Percentiles rank a stretch among this genome's conserved stretches.
These are phyloP conservation scores for Tragulus kanchil DNA, from an alignment of 2,113 vertebrate genomes.

Conservation along the genomic window DNA sequence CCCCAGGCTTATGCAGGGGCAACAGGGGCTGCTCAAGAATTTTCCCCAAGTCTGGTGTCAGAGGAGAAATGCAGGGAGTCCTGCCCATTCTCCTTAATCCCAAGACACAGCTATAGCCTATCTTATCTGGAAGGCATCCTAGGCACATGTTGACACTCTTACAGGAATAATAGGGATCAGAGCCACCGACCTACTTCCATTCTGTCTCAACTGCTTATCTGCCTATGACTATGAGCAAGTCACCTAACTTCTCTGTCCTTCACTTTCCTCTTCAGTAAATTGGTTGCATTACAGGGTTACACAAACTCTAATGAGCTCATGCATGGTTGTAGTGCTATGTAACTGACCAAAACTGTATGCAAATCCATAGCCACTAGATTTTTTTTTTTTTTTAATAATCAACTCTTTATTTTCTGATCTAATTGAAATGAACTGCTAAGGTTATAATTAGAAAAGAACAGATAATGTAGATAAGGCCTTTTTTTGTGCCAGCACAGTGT, in stretches of 20 bases:
- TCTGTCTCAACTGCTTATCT: not conserved
- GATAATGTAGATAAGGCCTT: not conserved
- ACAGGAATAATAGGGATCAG: not conserved
- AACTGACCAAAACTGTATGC: not conserved
- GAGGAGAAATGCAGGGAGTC: not conserved
- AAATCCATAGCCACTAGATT: not conserved
- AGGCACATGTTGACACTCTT: not conserved
- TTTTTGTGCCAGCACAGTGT: not conserved
- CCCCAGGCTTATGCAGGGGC: not conserved
- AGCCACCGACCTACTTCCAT: not conserved
- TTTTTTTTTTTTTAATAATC: not conserved
- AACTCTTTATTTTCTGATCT: slow-evolving; percentile 31
- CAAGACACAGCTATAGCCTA: not conserved
- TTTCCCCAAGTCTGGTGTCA: not conserved
- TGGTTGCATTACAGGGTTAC: not conserved
- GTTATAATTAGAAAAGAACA: slow-evolving; percentile 16
- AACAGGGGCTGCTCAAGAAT: not conserved
- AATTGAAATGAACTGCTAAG: not conserved
- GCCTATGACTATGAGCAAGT: not conserved
- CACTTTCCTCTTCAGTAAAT: not conserved
- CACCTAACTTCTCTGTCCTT: not conserved
- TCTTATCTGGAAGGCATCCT: not conserved
- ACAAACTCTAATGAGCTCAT: not conserved
- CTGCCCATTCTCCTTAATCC: not conserved
- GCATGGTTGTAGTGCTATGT: not conserved